These are phyloP conservation scores for Pycnonotus jocosus DNA, from an alignment of 2,113 vertebrate genomes.

Conservation along the genomic window DNA sequence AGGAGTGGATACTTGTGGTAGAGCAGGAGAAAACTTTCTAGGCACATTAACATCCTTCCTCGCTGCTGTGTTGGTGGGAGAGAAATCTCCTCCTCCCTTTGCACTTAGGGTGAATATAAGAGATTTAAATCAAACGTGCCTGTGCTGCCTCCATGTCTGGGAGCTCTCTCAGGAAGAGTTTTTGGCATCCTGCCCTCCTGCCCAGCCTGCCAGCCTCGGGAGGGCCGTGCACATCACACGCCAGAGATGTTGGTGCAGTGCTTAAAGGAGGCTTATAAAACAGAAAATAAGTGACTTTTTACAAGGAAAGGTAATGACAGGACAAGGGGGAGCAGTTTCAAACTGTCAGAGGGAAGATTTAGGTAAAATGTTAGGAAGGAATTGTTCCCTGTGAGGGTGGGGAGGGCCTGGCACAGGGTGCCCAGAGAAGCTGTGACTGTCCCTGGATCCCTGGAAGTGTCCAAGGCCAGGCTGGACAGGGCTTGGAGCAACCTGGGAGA, in stretches of 20 bases:
- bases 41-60: background rate
- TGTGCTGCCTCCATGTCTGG: background rate
- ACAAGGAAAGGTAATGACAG: background rate
- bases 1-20: background rate
- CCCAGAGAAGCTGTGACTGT: background rate
- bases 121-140: background rate
- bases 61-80: background rate
- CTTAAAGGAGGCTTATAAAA: background rate
- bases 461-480: background rate
- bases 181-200: background rate
- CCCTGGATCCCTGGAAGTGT: rapidly evolving
- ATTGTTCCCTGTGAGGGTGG: background rate
- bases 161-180: background rate
- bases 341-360: background rate
- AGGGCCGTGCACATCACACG: background rate
- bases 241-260: background rate
- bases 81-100: background rate
- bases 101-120: background rate
- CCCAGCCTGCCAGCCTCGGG: background rate
- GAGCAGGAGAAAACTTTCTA: background rate
- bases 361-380: background rate
- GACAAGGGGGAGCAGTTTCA: background rate
- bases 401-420: rapidly evolving
- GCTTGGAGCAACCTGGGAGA: rapidly evolving
- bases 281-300: background rate